phyloP scores from a whole-genome alignment of 2,888 invertebrate species.

The Helleia helle region DNA sequence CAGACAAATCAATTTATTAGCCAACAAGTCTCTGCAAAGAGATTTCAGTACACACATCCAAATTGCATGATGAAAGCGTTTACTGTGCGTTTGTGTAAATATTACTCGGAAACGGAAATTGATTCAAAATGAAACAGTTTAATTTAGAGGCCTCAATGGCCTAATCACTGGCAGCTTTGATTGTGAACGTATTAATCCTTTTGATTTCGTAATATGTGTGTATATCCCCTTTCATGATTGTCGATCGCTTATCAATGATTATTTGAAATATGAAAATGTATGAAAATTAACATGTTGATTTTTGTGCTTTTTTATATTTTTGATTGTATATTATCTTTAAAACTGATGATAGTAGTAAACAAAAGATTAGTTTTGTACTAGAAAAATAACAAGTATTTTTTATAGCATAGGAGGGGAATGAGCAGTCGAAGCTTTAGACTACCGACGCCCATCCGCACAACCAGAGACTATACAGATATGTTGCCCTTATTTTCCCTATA shows the following conservation, averaged over 20 bases:
- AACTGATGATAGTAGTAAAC: neutral
- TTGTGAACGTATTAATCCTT: slow-evolving; percentile 6
- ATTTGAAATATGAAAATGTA: too few species aligned
- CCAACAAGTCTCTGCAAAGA: neutral
- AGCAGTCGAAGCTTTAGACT: too few species aligned
- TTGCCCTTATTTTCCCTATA: too few species aligned
- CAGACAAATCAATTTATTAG: neutral
- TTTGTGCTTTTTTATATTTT: too few species aligned
- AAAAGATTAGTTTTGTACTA: too few species aligned
- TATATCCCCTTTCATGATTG: neutral
- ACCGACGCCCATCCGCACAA: too few species aligned
- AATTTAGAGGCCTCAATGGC: slow-evolving; percentile 6
- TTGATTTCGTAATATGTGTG: slow-evolving; percentile 7
- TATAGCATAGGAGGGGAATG: too few species aligned
- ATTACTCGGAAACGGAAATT: slow-evolving; percentile 7
- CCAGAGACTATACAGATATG: too few species aligned
- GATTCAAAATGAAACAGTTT: slow-evolving; percentile 7
- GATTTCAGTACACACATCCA: neutral
- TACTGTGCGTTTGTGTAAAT: slow-evolving; percentile 6
- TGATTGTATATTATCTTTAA: too few species aligned
- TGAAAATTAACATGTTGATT: too few species aligned
- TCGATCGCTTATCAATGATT: too few species aligned
- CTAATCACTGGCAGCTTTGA: slow-evolving; percentile 9
- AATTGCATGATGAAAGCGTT: slow-evolving; percentile 1
- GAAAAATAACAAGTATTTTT: too few species aligned